A percentile compares a stretch with the other conserved stretches of the same genome.
These are phyloP conservation scores for cattle (Bos taurus) DNA, from an alignment of 2,113 vertebrate genomes.

Conservation along the genomic window ARS-UCD2.0 NC_037335.1:46641001-46641500, in stretches of 20 bases:
- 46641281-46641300: background rate
- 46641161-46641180: background rate
- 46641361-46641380: background rate
- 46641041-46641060: background rate
- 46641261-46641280: background rate
- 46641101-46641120: background rate
- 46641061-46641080: background rate
- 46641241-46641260: background rate
- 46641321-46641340: background rate
- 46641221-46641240: background rate
- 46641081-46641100: background rate
- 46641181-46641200: background rate
- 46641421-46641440: background rate
- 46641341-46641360: background rate
- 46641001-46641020: constrained; percentile 20
- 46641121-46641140: background rate
- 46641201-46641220: background rate
- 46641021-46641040: background rate
- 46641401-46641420: background rate
- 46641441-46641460: background rate
- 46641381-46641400: background rate
- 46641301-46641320: background rate
- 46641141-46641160: background rate
- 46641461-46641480: background rate
- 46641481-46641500: background rate